phyloP scores from a whole-genome alignment of 2,888 invertebrate genomes.

The Leptinotarsa haldemani region DNA sequence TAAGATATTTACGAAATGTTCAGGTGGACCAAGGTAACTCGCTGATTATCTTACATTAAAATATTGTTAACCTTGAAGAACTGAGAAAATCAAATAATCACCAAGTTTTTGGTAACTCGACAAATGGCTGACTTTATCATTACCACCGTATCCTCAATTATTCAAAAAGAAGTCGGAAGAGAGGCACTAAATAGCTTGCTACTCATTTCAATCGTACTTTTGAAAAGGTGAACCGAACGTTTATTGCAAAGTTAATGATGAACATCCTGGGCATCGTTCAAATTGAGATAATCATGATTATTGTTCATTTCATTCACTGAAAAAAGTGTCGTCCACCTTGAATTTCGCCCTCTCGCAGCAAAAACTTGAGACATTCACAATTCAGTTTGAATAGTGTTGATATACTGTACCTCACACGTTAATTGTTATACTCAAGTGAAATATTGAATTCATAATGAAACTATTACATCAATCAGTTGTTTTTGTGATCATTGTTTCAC shows the following conservation, averaged over 20 bases:
- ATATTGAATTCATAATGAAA: background rate
- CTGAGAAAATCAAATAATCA: too few relatives aligned
- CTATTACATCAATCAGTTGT: slow-evolving; percentile 8
- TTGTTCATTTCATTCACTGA: background rate
- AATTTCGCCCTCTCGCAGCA: slow-evolving; percentile 16
- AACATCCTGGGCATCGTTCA: background rate
- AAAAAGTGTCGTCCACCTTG: slow-evolving; percentile 22
- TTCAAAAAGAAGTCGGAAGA: too few relatives aligned
- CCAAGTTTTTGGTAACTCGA: too few relatives aligned
- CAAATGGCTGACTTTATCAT: too few relatives aligned
- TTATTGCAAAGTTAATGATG: background rate
- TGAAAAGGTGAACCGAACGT: background rate
- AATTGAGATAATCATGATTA: background rate
- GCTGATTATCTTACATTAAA: too few relatives aligned
- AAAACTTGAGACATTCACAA: slow-evolving; percentile 16
- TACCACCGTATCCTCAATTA: too few relatives aligned
- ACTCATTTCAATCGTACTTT: background rate
- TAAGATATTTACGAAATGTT: too few relatives aligned
- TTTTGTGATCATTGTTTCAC: slow-evolving; percentile 11
- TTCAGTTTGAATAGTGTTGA: background rate
- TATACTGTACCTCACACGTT: background rate
- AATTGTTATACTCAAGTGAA: background rate
- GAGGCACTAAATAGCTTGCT: too few relatives aligned
- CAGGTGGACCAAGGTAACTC: too few relatives aligned
- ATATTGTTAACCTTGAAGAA: too few relatives aligned